A percentile compares a stretch with the other conserved stretches of the same genome.
Evolutionary conservation across 2,888 invertebrate genomes (phyloP).

Genomic region (Aspidapion aeneum): DNA sequence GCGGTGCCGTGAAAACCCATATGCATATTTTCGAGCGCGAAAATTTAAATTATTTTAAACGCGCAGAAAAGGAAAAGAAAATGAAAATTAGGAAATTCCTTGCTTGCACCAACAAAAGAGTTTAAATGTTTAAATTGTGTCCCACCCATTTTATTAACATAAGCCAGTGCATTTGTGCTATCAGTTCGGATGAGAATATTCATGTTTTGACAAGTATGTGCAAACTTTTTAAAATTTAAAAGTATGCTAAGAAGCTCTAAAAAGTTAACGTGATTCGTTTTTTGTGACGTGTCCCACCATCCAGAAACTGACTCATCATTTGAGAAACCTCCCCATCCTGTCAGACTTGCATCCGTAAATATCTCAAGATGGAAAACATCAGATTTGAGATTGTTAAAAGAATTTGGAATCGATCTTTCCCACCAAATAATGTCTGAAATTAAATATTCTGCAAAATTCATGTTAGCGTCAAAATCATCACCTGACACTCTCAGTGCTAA

Average conservation of each 20-base stretch:
- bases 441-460: neutral
- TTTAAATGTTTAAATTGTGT: conserved; percentile 2
- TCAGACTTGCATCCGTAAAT: conserved; percentile 11
- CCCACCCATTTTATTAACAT: conserved; percentile 10
- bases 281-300: conserved; percentile 2
- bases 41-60: too few relatives aligned
- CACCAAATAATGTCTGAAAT: conserved; percentile 5
- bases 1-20: too few relatives aligned
- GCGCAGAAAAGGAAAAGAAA: too few relatives aligned
- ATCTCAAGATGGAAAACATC: conserved; percentile 7
- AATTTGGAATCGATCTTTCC: conserved; percentile 1
- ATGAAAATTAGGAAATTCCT: too few relatives aligned
- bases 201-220: too few relatives aligned
- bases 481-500: too few relatives aligned
- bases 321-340: conserved; percentile 10
- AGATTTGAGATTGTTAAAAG: neutral
- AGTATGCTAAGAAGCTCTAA: conserved; percentile 3
- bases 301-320: neutral
- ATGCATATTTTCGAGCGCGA: too few relatives aligned
- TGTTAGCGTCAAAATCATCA: conserved; percentile 7
- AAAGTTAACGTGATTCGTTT: conserved; percentile 1
- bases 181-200: too few relatives aligned
- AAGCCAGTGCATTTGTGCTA: conserved; percentile 6
- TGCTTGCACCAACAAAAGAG: too few relatives aligned
- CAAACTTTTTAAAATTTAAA: conserved; percentile 1